Evolutionary conservation across 1,140 invertebrate genomes (phyloP), one percentile per base, ranked within the genome.

Genomic region (Argopecten irradians): DNA sequence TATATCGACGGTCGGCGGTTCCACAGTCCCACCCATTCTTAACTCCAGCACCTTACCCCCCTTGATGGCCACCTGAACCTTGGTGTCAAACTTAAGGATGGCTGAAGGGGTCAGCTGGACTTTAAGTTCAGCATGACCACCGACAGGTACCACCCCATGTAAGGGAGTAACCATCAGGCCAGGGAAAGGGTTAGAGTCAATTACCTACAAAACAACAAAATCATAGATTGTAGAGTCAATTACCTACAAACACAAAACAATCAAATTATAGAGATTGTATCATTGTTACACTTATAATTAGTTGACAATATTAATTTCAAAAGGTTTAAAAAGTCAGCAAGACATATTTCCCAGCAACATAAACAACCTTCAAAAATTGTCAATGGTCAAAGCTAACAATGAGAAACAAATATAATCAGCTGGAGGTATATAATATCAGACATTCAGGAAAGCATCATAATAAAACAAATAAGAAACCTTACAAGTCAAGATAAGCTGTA

Each of bases 41-140:
- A 96, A 90, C 46, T 95, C 94, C 34, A 95, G 88, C n/a, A 90
- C 93, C 87, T 93, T 94, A 16, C 94, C 91, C 28, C 93, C 93
- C 87, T 94, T 94, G 86, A 95, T 95, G 39, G 94, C 91, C 39
- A 96, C 92, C 82, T 94, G 92, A 39, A 95, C 91, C 16, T 92
- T 89, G n/a, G 94, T 94, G 89, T 96, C 95, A 93, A 96, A 96
- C 92, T 96, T 96, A 3, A 95, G 89, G 46, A 96, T 92, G 28
- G 93, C 93, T 41, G 93, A 90, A 43, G 95, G 95, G 1, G 92
- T 95, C 85, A 96, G 91, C 34, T 92, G 87, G 11, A 95, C 92
- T 34, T 91, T 91, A 11, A 96, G 86, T 87, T 95, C 94, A 82
- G 94, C 92, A 85, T 91, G 90, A 11, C 95, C 95, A 22, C 95